These are phyloP conservation scores for Rhombomys opimus DNA, from an alignment of 2,113 vertebrate species.

Conservation along the genomic window DNA sequence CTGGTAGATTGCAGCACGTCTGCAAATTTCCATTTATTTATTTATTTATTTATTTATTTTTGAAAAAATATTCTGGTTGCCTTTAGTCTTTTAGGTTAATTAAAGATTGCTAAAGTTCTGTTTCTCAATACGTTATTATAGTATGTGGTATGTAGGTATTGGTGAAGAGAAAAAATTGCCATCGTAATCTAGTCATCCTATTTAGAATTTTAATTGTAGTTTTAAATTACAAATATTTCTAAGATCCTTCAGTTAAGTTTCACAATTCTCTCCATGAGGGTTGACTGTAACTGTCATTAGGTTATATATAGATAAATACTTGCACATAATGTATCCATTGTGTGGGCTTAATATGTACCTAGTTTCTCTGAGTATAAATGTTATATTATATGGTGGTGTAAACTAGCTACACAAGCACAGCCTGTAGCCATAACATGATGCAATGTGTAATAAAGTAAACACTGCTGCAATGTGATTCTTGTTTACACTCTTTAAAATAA, in stretches of 20 bases:
- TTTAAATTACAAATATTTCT: not conserved
- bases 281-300: not conserved
- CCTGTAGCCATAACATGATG: not conserved
- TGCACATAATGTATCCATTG: not conserved
- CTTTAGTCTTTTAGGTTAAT: slow-evolving; percentile 27
- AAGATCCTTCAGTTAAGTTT: slow-evolving; percentile 3
- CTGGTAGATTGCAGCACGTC: not conserved
- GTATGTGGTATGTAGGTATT: not conserved
- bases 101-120: not conserved
- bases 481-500: not conserved
- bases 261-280: not conserved
- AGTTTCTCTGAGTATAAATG: not conserved
- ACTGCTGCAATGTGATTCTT: not conserved
- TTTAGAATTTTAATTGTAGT: not conserved
- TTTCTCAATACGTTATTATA: not conserved
- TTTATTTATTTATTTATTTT: not conserved
- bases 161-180: not conserved
- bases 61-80: not conserved
- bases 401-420: not conserved
- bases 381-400: not conserved
- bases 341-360: not conserved
- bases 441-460: not conserved
- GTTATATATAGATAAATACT: not conserved
- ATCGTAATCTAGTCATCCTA: not conserved
- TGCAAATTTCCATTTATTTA: not conserved